Conservation (phyloP, 2,888 invertebrate species). For the Drosophila cognata region DNA sequence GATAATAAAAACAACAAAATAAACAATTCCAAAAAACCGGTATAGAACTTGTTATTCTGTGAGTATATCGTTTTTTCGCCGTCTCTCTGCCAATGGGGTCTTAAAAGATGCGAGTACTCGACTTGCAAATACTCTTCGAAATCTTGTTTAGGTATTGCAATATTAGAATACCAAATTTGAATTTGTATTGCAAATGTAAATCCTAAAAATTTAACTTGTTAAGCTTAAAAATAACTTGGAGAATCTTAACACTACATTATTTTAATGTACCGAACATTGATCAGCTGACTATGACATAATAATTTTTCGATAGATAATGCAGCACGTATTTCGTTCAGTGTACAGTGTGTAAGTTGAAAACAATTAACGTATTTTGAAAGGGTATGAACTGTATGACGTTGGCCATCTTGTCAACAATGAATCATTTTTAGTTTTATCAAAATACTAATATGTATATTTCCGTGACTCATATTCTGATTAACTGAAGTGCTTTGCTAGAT, state of each 20-base stretch:
- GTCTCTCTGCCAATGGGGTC: background rate
- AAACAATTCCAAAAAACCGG: background rate
- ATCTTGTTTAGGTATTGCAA: background rate
- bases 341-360: background rate
- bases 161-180: background rate
- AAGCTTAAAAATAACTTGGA: background rate
- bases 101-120: too few species aligned
- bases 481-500: background rate
- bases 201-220: background rate
- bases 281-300: background rate
- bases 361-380: background rate
- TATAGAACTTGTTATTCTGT: conserved; percentile 1
- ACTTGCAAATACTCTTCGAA: conserved; percentile 4
- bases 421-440: background rate
- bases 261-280: background rate
- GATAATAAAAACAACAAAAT: conserved; percentile 1
- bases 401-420: background rate
- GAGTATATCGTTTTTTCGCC: background rate
- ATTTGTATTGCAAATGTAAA: background rate
- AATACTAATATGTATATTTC: background rate
- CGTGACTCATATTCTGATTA: background rate
- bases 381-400: background rate
- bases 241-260: background rate
- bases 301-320: background rate
- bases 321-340: background rate